These are phyloP conservation scores for Paralichthys olivaceus DNA, from an alignment of 2,113 vertebrate species.

Conservation along the genomic window DNA sequence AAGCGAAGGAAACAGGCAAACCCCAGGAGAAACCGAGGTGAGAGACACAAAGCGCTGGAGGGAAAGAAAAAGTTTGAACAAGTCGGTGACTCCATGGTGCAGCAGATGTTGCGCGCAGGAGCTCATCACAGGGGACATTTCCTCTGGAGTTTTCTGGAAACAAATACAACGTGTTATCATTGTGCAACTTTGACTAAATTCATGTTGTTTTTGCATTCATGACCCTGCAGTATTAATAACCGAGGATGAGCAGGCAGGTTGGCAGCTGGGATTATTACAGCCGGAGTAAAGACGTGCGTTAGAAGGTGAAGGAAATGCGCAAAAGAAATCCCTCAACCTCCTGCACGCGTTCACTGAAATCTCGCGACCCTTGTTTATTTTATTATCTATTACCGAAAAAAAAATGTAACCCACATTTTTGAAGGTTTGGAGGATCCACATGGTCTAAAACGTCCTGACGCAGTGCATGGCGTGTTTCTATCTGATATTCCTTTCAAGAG, in stretches of 20 bases:
- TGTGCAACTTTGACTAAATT: background rate
- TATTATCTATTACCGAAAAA: background rate
- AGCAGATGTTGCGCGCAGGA: constrained; percentile 18
- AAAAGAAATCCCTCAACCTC: background rate
- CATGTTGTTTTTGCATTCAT: background rate
- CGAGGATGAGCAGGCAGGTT: background rate
- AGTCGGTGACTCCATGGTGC: constrained; percentile 23
- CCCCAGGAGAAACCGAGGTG: constrained; percentile 85
- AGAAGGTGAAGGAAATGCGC: background rate
- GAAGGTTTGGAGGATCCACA: background rate
- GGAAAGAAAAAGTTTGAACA: background rate
- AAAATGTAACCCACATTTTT: background rate
- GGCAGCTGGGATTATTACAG: background rate
- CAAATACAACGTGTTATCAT: too few relatives aligned
- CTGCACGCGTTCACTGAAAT: background rate
- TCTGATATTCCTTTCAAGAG: background rate
- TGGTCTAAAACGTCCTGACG: background rate
- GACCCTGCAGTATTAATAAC: background rate
- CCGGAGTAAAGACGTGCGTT: background rate
- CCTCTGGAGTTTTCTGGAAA: background rate
- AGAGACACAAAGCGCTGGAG: constrained; percentile 2
- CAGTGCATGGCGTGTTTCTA: background rate
- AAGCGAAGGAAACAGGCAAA: constrained; percentile 87
- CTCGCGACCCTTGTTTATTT: background rate
- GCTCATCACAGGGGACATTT: background rate